Conservation (phyloP, 2,888 invertebrate genomes). For the Harpagoxenus sublaevis region DNA sequence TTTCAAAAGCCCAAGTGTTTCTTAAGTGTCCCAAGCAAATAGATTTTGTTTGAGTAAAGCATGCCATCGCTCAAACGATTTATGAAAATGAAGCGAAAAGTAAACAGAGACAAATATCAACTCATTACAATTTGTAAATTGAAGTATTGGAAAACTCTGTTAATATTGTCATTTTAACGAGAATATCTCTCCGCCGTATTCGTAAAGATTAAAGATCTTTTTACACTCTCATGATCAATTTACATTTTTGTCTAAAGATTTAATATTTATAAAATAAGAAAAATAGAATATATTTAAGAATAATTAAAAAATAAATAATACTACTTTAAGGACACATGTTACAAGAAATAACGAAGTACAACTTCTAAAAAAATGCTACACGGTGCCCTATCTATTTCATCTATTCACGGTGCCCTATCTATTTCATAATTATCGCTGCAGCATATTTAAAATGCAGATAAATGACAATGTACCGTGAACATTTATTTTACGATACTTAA, state of each 20-base stretch:
- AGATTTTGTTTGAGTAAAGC: constrained; percentile 4
- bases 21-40: constrained; percentile 3
- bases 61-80: background rate
- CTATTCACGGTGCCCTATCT: background rate
- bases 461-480: background rate
- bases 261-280: background rate
- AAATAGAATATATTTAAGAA: no score
- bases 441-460: background rate
- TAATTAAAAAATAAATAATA: background rate
- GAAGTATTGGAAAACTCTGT: background rate
- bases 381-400: background rate
- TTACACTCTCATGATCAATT: background rate
- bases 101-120: constrained; percentile 25
- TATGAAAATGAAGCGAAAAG: constrained; percentile 4
- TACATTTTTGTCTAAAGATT: constrained; percentile 4
- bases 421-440: background rate
- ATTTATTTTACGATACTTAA: background rate
- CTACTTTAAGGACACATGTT: background rate
- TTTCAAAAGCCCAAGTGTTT: background rate
- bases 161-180: constrained; percentile 42
- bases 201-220: background rate
- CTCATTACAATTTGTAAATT: constrained; percentile 23
- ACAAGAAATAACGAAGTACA: background rate
- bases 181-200: background rate
- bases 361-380: background rate